These are phyloP conservation scores for Stenodera caucasica DNA, from an alignment of 2,888 invertebrate species.

Conservation along the genomic window DNA sequence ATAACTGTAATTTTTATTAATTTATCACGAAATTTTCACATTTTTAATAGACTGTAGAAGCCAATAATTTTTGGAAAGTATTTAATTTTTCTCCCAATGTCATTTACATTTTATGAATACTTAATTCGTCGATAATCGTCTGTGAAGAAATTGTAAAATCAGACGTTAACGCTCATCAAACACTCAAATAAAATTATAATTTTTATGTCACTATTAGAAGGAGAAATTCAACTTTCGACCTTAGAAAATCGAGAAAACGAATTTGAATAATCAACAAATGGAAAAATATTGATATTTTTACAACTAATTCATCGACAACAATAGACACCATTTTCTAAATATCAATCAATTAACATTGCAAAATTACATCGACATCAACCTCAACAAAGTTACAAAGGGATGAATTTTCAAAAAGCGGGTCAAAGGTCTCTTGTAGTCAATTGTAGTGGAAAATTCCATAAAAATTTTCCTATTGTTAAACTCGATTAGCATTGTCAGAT, in stretches of 20 bases:
- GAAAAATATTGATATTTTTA: too few species aligned
- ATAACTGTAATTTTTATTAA: not conserved
- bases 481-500: too few species aligned
- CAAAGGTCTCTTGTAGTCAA: too few species aligned
- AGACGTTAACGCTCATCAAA: not conserved
- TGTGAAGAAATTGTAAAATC: not conserved
- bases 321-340: too few species aligned
- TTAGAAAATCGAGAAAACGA: not conserved
- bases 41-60: not conserved
- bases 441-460: too few species aligned
- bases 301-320: not conserved
- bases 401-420: too few species aligned
- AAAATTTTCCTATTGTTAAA: too few species aligned
- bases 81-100: conserved; percentile 11
- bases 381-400: too few species aligned
- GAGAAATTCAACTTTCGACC: conserved; percentile 4
- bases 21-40: not conserved
- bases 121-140: not conserved
- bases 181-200: not conserved
- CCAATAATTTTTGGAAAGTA: conserved; percentile 5
- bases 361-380: too few species aligned
- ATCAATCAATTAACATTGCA: too few species aligned
- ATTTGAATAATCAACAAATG: not conserved
- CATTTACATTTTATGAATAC: conserved; percentile 13
- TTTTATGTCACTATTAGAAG: not conserved